Base-by-base conservation (phyloP, 2,113 vertebrate species). In the Neolamprologus caudopunctatus region DNA sequence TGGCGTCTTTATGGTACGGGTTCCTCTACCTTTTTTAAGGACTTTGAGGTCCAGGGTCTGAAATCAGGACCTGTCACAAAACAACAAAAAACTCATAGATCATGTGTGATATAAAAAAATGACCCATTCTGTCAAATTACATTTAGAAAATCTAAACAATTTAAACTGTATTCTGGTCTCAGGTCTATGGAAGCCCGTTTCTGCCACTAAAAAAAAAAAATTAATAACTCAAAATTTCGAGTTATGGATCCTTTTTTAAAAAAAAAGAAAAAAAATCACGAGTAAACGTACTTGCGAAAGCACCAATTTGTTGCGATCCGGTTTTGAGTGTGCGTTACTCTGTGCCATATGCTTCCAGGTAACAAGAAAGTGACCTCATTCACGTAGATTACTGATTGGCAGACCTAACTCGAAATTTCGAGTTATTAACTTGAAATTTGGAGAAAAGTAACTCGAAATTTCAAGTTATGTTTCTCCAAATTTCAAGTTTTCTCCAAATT, bases 151-250 rank as follows among this genome's bases (percentile, higher is more conserved):
- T 26, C 5, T 26, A 73, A 71, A 26, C 8, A 45, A 45, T 47
- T 28, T 19, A 26, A 47, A 63, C 16, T 47, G 14, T 28, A 75
- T 19, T 31, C 8, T 58, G 14, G 14, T 17, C 26, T 31, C 2
- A 31, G 2, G 1, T 0, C 26, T 17, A 58, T 31, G 8, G 26
- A 58, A 58, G 26, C 26, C 55, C 2, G 0, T 24, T 55, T 24
- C 53, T 0, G 6, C 21, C 53, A 55, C 53, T 7, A 55, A 12
- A 45, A 0, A 14, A 47, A 51, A 6, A 2, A 47, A 47, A 42
- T 31, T 7, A 31, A 31, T 24, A 26, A 55, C 53, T 55, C 4
- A 0, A 24, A 55, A 55, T 24, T 55, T 55, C 0, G 7, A 55
- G 11, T 54, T 54, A 54, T 51, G 37, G 4, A 11, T 40, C 37